Conservation (phyloP, 2,888 invertebrate species). For the Andrena praecox region DNA sequence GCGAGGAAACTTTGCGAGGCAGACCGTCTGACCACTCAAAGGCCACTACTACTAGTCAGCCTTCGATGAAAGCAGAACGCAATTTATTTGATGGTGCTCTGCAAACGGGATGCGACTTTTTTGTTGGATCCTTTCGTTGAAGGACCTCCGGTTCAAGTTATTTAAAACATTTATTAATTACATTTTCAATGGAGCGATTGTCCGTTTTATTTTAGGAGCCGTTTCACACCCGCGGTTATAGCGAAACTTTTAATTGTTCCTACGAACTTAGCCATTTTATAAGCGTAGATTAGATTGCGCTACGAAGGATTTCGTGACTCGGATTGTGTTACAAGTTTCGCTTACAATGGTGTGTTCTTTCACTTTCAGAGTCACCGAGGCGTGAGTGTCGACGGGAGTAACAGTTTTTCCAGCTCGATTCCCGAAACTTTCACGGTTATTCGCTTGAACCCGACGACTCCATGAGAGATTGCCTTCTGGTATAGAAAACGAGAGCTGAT, state of each 20-base stretch:
- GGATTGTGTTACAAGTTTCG: neutral
- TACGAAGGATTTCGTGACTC: neutral
- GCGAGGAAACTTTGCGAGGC: neutral
- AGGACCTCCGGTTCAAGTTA: neutral
- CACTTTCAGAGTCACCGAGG: slow-evolving; percentile 47
- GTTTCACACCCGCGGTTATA: too few species aligned
- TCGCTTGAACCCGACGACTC: slow-evolving; percentile 42
- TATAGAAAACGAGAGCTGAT: slow-evolving; percentile 48
- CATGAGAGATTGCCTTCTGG: slow-evolving; percentile 63
- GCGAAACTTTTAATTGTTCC: too few species aligned
- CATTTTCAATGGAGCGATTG: too few species aligned
- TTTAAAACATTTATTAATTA: too few species aligned
- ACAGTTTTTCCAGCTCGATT: slow-evolving; percentile 55
- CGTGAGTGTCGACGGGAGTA: slow-evolving; percentile 49
- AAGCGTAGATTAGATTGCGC: neutral
- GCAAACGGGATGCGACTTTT: neutral
- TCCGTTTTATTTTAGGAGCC: too few species aligned
- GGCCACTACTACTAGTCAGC: slow-evolving; percentile 25
- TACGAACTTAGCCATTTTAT: too few species aligned
- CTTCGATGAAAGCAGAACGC: neutral
- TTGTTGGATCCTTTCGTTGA: too few species aligned
- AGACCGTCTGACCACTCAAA: slow-evolving; percentile 19
- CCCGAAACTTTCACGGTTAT: slow-evolving; percentile 69
- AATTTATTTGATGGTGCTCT: slow-evolving; percentile 3
- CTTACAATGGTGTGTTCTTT: slow-evolving; percentile 36